Base-by-base conservation (phyloP, 2,888 invertebrate species). In the Pseudeuparius sepicola region DNA sequence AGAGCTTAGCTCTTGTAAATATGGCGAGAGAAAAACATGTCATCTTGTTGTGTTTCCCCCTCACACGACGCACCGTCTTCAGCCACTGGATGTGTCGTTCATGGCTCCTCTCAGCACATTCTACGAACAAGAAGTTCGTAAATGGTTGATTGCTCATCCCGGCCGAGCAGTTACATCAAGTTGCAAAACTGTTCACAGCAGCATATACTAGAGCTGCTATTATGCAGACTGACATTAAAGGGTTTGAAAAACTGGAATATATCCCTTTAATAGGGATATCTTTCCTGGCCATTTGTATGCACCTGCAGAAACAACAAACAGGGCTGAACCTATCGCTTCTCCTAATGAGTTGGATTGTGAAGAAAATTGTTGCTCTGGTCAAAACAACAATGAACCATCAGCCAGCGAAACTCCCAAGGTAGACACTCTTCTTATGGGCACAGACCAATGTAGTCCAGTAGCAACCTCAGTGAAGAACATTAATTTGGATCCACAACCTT, bases 11-110 rank as follows among this genome's bases (percentile, higher is more conserved):
- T 11, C 14, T 53, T 4, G 49, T 59, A 10, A 43, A 52, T 25
- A 48, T 38, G 27, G 51, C 52, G 14, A 31, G 52, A 25, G 43
- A 51, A 20, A 41, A 53, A 36, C 44, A 48, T n/a, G 47, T 54
- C 7, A 44, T 51, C 15, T 34, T 57, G 7, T 31, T 57, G 7
- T 53, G 53, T 29, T 45, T 56, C 20, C 49, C 56, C 53, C 56
- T 4, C 56, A 47, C 29, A 41, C 40, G 37, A 44, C 46, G 1
- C 45, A 48, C 24, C 24, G 38, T 45, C 34, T 52, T 43, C 47
- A 54, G 47, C 42, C 56, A 40, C 37, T 48, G 4, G 51, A 50
- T 14, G 51, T 52, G 5, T 20, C 20, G n/a, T 20, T 20, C n/a
- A 20, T 20, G 20, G 20, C 20, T 20, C 20, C 20, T n/a, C n/a